A percentile compares a stretch with the other conserved stretches of the same genome.
These are phyloP conservation scores for Stratiolaelaps scimitus DNA, from an alignment of 1,140 invertebrate genomes.

Conservation along the genomic window DNA sequence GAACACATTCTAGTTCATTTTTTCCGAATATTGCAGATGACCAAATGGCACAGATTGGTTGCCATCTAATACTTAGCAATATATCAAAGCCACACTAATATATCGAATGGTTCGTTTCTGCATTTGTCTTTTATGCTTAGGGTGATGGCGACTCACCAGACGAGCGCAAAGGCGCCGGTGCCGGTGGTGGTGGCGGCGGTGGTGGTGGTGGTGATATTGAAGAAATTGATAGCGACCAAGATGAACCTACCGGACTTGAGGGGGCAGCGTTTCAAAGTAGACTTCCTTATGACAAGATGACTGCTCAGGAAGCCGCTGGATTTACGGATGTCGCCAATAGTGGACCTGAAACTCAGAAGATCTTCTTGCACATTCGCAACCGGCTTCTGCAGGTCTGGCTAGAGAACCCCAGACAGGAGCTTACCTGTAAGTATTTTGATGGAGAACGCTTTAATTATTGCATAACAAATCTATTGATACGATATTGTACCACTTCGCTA, in stretches of 20 bases:
- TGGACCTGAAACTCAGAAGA: conserved; percentile 66
- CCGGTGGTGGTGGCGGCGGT: neutral
- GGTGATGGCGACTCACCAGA: conserved; percentile 21
- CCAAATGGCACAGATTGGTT: neutral
- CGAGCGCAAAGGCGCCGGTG: neutral
- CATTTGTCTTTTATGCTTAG: neutral
- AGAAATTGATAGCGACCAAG: conserved; percentile 27
- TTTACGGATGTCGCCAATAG: conserved; percentile 76
- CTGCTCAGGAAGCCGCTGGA: conserved; percentile 76
- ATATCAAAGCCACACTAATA: no score
- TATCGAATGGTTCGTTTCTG: neutral
- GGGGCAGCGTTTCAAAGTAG: conserved; percentile 79
- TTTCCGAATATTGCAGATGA: neutral
- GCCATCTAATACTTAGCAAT: no score
- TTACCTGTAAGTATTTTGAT: conserved; percentile 51
- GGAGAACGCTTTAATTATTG: neutral
- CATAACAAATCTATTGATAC: no score
- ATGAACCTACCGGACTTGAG: conserved; percentile 52
- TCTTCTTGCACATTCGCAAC: conserved; percentile 85
- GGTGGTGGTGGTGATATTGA: conserved; percentile 15
- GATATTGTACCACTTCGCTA: no score
- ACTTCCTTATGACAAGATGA: conserved; percentile 86
- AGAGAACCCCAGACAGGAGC: conserved; percentile 83
- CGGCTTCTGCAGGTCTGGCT: conserved; percentile 89
- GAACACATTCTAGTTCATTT: neutral